Percentiles rank a stretch among this genome's conserved stretches.
Conservation (phyloP, 2,888 invertebrate species). For the Chironomus riparius region DNA sequence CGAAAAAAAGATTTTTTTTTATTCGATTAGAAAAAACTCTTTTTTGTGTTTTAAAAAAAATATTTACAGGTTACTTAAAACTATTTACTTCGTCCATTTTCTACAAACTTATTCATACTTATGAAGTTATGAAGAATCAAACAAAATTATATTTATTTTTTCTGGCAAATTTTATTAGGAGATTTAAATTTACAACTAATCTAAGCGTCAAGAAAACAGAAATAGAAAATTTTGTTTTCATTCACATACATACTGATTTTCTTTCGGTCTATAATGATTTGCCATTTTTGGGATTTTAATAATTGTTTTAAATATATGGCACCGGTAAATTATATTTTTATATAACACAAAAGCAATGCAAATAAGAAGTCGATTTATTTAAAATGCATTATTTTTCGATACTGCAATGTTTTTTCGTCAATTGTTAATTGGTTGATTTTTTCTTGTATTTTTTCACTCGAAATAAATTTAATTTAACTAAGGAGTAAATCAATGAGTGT, state of each 20-base stretch:
- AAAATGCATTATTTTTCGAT: neutral
- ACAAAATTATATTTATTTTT: too few species aligned
- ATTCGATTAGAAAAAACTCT: neutral
- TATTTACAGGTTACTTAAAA: neutral
- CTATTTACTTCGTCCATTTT: neutral
- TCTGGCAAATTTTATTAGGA: neutral
- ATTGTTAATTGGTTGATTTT: neutral
- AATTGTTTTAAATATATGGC: neutral
- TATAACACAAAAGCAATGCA: neutral
- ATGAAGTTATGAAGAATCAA: too few species aligned
- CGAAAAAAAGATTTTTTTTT: neutral
- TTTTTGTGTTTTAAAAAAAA: neutral
- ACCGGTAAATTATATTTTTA: neutral
- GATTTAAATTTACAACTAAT: neutral
- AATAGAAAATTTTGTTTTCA: neutral
- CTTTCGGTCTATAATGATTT: too few species aligned
- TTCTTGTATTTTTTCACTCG: too few species aligned
- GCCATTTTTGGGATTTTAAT: too few species aligned
- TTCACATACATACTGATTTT: neutral
- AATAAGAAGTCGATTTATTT: neutral
- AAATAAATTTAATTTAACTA: neutral
- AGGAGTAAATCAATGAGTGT: neutral
- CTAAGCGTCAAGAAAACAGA: neutral
- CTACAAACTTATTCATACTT: too few species aligned
- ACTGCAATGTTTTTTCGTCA: neutral